Base-by-base conservation (phyloP, 2,113 vertebrate genomes). In the Triplophysa siluroides region DNA sequence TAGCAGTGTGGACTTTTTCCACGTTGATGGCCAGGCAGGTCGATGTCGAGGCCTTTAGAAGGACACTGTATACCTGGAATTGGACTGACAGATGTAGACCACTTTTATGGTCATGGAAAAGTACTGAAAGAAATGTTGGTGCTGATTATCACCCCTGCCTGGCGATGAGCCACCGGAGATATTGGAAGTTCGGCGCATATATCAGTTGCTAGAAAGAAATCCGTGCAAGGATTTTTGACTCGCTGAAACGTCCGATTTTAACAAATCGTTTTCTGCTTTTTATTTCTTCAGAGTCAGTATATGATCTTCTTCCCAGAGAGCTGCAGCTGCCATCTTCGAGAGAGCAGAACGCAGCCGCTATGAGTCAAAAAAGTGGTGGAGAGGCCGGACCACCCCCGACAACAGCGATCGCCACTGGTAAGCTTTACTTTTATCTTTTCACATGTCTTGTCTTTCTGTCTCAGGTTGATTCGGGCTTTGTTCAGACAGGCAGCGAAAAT, bases 341-440 rank as follows among this genome's bases (percentile, higher is more conserved):
- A 89, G 94, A 95, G 86, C 94, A 92, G 88, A 93, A 90, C 84
- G 91, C 91, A 89, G 93, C 94, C 91, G 92, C 93, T 91, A 99
- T 99, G 97, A 98, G 96, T 93, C 97, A 99, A 93, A 98, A 95
- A 86, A 99, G 97, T 0, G 97, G 96, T 77, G 97, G 96, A 80
- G 96, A 98, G 94, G 95, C 95, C 52, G 94, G 94, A 72, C 95
- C 95, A 90, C 95, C 96, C 85, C 94, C 95, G 89, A 93, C 95
- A 84, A 93, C 93, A 88, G 92, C 95, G 84, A 90, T 95, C 82
- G 94, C 95, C 93, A 94, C 96, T 94, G 97, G 97, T 98, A 97
- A 93, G 94, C 90, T 86, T 90, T 90, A 85, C 76, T 80, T 88
- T 90, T 11, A 12, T 85, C 80, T 64, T 88, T 50, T 47, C 71